These are phyloP conservation scores for Hydrolagus colliei DNA, from an alignment of 2,797 vertebrate genomes.

Conservation along the genomic window DNA sequence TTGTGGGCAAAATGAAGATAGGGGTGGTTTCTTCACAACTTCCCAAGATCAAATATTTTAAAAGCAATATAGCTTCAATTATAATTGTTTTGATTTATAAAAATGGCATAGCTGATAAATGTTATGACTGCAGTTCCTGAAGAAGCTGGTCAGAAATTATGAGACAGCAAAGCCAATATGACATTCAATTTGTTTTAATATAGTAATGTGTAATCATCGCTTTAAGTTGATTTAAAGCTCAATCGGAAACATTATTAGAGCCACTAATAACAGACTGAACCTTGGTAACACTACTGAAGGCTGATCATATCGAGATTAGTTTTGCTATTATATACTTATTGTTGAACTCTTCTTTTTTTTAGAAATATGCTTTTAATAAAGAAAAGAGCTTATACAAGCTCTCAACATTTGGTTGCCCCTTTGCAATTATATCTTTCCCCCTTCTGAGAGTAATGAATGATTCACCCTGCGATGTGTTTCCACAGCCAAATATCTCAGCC, in stretches of 20 bases:
- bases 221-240: not conserved
- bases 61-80: not conserved
- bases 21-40: not conserved
- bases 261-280: slow-evolving; percentile 11
- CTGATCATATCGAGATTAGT: not conserved
- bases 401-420: not conserved
- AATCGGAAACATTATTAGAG: slow-evolving; percentile 21
- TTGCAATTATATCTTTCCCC: not conserved
- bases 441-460: not conserved
- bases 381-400: not conserved
- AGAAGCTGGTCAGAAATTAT: slow-evolving; percentile 15
- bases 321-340: too few relatives aligned
- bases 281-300: not conserved
- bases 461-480: not conserved
- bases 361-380: not conserved
- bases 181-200: slow-evolving; percentile 16
- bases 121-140: not conserved
- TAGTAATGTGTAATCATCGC: not conserved
- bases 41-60: slow-evolving; percentile 5
- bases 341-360: not conserved
- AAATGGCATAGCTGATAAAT: not conserved
- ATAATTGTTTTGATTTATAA: slow-evolving; percentile 13
- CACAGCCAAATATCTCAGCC: not conserved
- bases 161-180: not conserved
- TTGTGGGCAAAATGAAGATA: too few relatives aligned